These are phyloP conservation scores for Tenualosa thibaudeaui DNA, from an alignment of 2,797 vertebrate genomes.

Conservation along the genomic window DNA sequence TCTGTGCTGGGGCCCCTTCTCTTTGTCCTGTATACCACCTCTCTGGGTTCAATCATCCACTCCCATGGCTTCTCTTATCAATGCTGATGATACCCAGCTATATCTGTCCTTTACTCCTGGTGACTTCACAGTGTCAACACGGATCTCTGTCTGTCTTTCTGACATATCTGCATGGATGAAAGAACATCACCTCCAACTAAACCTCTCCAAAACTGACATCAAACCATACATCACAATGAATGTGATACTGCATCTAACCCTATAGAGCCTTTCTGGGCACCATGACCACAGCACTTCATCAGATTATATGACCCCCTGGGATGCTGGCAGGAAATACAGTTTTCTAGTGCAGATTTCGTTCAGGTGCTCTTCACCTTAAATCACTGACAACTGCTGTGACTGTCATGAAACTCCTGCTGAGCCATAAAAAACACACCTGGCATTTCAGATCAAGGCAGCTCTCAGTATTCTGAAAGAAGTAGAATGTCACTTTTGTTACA, in stretches of 20 bases:
- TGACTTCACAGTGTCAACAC: no score
- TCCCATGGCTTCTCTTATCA: no score
- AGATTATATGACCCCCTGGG: not conserved
- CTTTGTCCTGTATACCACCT: no score
- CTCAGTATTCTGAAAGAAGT: constrained; percentile 30
- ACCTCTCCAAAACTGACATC: no score
- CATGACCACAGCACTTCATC: not conserved
- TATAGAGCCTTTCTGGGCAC: not conserved
- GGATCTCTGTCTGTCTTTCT: no score
- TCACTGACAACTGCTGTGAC: constrained; percentile 53
- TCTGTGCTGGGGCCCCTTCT: no score
- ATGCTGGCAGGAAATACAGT: constrained; percentile 32
- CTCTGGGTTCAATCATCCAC: no score
- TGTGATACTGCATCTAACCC: not conserved
- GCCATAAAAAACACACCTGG: constrained; percentile 48
- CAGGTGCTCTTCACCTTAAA: constrained; percentile 44
- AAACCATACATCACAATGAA: no score
- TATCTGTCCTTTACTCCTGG: no score
- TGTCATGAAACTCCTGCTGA: constrained; percentile 45
- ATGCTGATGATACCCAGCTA: no score
- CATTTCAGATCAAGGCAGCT: constrained; percentile 46
- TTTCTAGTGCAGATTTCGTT: constrained; percentile 32
- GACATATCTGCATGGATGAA: no score
- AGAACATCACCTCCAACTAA: no score
- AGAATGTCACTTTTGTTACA: not conserved